phyloP scores from a whole-genome alignment of 2,797 vertebrate genomes.

The Myotis daubentonii region DNA sequence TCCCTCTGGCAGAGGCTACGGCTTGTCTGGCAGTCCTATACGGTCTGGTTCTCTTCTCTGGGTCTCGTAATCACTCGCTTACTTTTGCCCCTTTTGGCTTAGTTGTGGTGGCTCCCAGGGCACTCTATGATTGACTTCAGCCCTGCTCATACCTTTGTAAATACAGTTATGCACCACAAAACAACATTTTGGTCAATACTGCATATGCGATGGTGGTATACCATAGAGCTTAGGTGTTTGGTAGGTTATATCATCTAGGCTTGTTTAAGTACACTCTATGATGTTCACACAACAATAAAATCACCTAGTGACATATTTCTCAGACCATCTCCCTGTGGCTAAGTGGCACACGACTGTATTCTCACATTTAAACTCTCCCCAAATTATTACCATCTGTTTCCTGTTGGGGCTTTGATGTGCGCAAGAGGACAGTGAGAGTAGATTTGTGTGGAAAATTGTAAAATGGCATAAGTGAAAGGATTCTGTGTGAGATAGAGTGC shows the following conservation, averaged over 20 bases:
- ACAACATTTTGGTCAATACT: not conserved
- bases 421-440: not conserved
- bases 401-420: not conserved
- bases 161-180: not conserved
- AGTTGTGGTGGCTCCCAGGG: not conserved
- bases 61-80: not conserved
- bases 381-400: not conserved
- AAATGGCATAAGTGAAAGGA: constrained; percentile 1
- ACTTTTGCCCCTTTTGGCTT: not conserved
- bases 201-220: not conserved
- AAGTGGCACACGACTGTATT: not conserved
- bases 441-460: not conserved
- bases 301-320: not conserved
- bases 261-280: not conserved
- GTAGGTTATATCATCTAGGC: not conserved
- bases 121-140: not conserved
- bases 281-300: not conserved
- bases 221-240: not conserved
- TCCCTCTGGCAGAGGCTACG: not conserved
- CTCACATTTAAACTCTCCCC: not conserved
- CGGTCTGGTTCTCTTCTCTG: not conserved
- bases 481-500: not conserved
- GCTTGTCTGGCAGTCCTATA: not conserved
- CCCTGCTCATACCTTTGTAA: not conserved
- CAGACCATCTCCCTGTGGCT: not conserved